Percentiles rank a stretch among this genome's conserved stretches.
These are phyloP conservation scores for Elaeidobius kamerunicus DNA, from an alignment of 2,888 invertebrate genomes.

Conservation along the genomic window DNA sequence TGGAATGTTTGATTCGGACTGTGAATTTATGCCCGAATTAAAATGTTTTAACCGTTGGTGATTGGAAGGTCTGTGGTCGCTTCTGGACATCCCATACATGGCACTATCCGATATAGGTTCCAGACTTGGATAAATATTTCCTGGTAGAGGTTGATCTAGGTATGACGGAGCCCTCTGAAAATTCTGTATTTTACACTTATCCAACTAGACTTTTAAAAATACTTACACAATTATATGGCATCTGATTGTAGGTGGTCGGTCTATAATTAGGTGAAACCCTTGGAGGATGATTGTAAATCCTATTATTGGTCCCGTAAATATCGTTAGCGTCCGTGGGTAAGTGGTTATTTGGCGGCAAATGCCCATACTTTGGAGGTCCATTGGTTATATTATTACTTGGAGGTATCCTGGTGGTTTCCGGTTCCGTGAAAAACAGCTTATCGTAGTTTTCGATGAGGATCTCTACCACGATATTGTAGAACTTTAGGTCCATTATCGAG, in stretches of 20 bases:
- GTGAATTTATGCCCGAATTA: constrained; percentile 45
- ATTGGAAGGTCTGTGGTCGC: constrained; percentile 39
- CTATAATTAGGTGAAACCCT: constrained; percentile 35
- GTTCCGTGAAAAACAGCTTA: constrained; percentile 61
- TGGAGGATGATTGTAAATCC: constrained; percentile 28
- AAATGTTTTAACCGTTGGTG: constrained; percentile 40
- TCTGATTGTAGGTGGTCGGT: constrained; percentile 30
- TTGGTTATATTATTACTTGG: constrained; percentile 21
- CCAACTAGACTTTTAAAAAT: no score
- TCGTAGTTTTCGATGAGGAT: constrained; percentile 89
- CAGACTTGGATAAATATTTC: constrained; percentile 49
- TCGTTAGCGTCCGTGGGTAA: constrained; percentile 34
- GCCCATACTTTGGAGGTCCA: constrained; percentile 24
- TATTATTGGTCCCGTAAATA: constrained; percentile 28
- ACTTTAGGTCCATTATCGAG: constrained; percentile 98
- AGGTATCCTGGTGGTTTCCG: constrained; percentile 35
- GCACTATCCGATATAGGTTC: constrained; percentile 43
- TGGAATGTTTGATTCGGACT: constrained; percentile 51
- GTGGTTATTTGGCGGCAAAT: constrained; percentile 36
- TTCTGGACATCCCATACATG: constrained; percentile 41
- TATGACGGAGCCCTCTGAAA: constrained; percentile 40
- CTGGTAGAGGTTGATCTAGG: constrained; percentile 51
- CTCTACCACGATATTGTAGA: constrained; percentile 98
- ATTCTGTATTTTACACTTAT: no score
- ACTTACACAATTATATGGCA: constrained; percentile 42